Conservation (phyloP, 2,113 vertebrate species). For the Fulmarus glacialis region DNA sequence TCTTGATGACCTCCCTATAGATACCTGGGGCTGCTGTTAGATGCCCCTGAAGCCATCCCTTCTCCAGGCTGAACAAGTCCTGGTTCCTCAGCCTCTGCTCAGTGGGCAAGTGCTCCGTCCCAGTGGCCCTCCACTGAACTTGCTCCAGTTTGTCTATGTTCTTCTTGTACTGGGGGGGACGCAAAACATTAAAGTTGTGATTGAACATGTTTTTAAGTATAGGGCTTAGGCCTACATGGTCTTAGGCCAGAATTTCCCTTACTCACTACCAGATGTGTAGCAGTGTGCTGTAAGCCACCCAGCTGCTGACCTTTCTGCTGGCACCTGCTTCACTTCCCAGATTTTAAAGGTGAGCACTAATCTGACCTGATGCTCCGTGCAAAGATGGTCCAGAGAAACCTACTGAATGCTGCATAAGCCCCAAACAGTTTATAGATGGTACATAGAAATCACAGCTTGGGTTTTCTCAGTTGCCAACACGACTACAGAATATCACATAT, state of each 20-base stretch:
- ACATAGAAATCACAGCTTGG: background rate
- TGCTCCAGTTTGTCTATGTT: background rate
- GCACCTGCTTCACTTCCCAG: background rate
- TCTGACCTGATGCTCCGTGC: background rate
- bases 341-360: background rate
- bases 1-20: background rate
- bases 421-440: background rate
- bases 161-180: background rate
- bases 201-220: background rate
- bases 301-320: background rate
- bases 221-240: background rate
- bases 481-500: background rate
- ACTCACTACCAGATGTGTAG: background rate
- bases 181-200: background rate
- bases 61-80: background rate
- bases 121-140: background rate
- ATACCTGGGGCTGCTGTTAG: background rate
- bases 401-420: rapidly evolving
- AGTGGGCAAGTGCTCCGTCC: background rate
- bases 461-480: background rate
- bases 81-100: background rate
- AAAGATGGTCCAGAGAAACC: background rate
- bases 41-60: background rate
- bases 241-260: background rate
- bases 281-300: background rate